Evolutionary conservation across 2,113 vertebrate species (phyloP).

Genomic region (Zapus hudsonius): DNA sequence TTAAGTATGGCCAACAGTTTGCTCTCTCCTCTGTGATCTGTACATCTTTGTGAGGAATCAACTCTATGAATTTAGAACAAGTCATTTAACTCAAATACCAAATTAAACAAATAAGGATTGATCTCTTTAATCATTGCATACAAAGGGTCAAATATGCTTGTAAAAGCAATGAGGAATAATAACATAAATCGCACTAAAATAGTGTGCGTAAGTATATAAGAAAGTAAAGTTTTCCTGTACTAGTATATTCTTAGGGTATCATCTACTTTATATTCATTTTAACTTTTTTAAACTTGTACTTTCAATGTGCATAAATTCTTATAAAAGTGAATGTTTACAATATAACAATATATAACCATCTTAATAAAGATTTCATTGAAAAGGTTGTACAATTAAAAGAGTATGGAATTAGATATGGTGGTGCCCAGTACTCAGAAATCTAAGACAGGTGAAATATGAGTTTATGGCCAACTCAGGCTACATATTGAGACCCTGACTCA

Average conservation of each 20-base stretch:
- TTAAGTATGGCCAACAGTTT: not conserved
- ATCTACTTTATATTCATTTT: conserved; percentile 1
- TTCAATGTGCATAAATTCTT: not conserved
- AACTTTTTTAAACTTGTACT: not conserved
- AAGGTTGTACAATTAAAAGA: not conserved
- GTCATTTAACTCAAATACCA: not conserved
- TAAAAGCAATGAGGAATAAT: conserved; percentile 6
- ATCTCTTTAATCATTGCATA: not conserved
- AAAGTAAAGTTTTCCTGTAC: not conserved
- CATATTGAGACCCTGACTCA: not conserved
- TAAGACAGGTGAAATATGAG: too few species aligned
- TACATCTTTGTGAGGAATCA: not conserved
- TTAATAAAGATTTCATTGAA: conserved; percentile 4
- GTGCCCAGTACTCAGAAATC: not conserved
- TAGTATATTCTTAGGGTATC: not conserved
- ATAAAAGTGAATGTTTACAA: not conserved
- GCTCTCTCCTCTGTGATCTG: not conserved
- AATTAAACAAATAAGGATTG: conserved; percentile 7
- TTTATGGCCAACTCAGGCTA: not conserved
- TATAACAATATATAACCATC: not conserved
- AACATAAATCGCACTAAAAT: not conserved
- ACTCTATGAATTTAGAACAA: not conserved
- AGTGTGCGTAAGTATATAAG: not conserved
- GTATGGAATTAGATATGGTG: not conserved
- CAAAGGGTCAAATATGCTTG: conserved; percentile 12